A percentile compares a stretch with the other conserved stretches of the same genome.
phyloP scores from a whole-genome alignment of 1,140 invertebrate species.

The Hylyphantes graminicola region DNA sequence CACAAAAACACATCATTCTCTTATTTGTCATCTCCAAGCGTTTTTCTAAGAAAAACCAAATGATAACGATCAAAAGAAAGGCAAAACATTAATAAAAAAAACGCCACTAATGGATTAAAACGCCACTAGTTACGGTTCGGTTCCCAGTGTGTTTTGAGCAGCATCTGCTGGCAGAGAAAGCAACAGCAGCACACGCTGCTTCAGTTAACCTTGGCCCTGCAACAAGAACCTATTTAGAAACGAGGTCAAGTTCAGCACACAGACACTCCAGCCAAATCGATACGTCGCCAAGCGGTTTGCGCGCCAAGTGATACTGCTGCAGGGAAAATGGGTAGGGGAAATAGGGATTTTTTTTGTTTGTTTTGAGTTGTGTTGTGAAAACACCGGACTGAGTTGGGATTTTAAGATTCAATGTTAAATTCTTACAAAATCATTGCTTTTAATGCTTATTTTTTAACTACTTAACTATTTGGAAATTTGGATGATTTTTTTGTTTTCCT shows the following conservation, averaged over 20 bases:
- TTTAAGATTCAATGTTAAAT: no score
- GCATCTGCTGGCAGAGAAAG: conserved; percentile 51
- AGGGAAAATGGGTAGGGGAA: neutral
- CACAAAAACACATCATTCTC: no score
- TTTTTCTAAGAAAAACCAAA: conserved; percentile 13
- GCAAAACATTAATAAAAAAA: neutral
- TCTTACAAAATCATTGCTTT: no score
- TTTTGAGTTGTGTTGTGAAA: neutral
- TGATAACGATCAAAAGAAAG: conserved; percentile 28
- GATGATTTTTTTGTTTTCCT: no score
- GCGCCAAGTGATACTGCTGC: conserved; percentile 18
- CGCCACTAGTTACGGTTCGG: conserved; percentile 57
- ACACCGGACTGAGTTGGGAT: no score
- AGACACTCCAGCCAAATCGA: conserved; percentile 49
- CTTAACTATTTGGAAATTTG: no score
- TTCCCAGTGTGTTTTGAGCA: conserved; percentile 1
- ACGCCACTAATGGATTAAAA: conserved; percentile 43
- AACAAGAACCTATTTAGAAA: conserved; percentile 58
- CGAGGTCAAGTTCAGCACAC: conserved; percentile 51
- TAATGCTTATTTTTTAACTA: no score
- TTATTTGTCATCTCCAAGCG: neutral
- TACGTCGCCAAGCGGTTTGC: conserved; percentile 35
- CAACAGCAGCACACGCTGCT: conserved; percentile 34
- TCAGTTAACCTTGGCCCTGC: conserved; percentile 53
- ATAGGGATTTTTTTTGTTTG: neutral